Evolutionary conservation across 2,113 vertebrate species (phyloP), one percentile per base, ranked within the genome.

Genomic region (Fregetta grallaria): DNA sequence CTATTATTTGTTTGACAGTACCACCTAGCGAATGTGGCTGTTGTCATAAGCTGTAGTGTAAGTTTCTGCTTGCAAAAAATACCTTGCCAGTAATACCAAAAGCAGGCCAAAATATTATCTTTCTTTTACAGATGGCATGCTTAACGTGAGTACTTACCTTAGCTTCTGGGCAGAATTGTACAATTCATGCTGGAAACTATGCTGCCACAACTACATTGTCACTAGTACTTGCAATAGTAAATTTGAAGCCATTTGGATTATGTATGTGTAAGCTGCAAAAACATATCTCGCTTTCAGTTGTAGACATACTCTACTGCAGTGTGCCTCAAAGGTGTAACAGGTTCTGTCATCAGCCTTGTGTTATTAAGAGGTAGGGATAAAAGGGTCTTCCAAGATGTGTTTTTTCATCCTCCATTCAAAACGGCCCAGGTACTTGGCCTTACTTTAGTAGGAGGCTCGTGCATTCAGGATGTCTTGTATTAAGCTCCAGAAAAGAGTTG

Each of bases 1-100:
- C 68, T 78, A 5, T 93, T 91, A 74, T 49, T 94, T 92, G 59
- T 88, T 94, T 94, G 80, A 89, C 68, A 94, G 70, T 78, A 91
- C 92, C 76, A 77, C 73, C 95, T 91, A 86, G 95, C 0, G 17
- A 86, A 68, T 40, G 27, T 1, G 3, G 15, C 62, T 80, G 29
- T 79, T 93, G 68, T 55, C 50, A 14, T 62, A 27, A 93, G 15
- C 32, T 56, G 19, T 79, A 52, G 27, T 38, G 27, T 19, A 52
- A 14, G 36, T 75, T 90, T 56, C 49, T 75, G 49, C 53, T 82
- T 6, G 3, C 30, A 21, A 6, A 15, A 66, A 29, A 12, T 38
- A 38, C 21, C 20, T 73, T 80, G 34, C 61, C 19, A 70, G 1
- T 47, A 92, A 80, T 52, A 50, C 26, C 22, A 34, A 73, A 82